phyloP scores from a whole-genome alignment of 2,113 vertebrate species.

The Ptychochromis oligacanthus region DNA sequence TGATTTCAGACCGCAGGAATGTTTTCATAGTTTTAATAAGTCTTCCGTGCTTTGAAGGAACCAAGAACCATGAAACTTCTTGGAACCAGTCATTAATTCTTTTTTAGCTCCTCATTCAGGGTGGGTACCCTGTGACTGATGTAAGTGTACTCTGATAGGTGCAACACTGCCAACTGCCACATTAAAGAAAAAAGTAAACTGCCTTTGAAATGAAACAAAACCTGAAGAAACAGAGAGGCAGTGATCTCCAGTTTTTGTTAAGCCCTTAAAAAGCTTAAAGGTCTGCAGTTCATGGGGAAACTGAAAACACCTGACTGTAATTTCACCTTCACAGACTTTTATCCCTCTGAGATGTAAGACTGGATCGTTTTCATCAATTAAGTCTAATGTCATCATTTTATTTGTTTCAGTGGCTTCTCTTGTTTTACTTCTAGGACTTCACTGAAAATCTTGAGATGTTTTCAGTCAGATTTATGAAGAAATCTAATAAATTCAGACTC shows the following conservation, averaged over 20 bases:
- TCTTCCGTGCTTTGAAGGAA: neutral
- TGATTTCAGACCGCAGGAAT: neutral
- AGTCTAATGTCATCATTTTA: neutral
- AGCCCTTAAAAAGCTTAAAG: too few species aligned
- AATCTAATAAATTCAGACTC: neutral
- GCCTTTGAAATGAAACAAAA: too few species aligned
- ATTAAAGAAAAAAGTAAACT: neutral
- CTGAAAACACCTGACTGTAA: too few species aligned
- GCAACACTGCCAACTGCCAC: neutral
- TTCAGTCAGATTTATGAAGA: neutral
- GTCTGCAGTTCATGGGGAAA: too few species aligned
- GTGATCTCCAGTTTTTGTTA: too few species aligned
- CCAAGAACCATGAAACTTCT: neutral
- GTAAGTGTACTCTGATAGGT: neutral
- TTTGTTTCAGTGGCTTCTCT: neutral
- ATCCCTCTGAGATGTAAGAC: neutral
- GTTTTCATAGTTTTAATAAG: neutral
- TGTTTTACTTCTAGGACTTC: neutral
- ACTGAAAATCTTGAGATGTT: neutral
- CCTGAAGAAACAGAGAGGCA: too few species aligned
- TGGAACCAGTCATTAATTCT: neutral
- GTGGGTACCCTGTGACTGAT: neutral
- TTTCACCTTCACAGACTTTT: too few species aligned
- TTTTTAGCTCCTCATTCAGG: neutral
- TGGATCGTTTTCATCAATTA: neutral